These are phyloP conservation scores for Caenorhabditis japonica DNA, from an alignment of 2,888 invertebrate genomes.

Conservation along the genomic window DNA sequence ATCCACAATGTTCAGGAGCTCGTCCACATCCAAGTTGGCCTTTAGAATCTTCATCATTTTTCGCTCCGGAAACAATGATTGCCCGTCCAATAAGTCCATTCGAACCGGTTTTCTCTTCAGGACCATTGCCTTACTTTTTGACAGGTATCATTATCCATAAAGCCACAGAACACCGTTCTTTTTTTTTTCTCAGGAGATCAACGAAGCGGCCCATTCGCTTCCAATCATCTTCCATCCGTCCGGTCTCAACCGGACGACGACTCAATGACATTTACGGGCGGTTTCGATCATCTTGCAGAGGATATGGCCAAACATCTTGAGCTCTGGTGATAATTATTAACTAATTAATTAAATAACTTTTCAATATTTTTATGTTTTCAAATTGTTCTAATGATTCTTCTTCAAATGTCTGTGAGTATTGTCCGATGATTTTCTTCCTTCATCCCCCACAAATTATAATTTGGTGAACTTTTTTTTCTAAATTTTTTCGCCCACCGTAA, in stretches of 20 bases:
- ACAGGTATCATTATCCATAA: slow-evolving; percentile 4
- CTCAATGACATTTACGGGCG: slow-evolving; percentile 32
- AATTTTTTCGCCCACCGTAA: too few species aligned
- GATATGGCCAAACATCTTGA: slow-evolving; percentile 66
- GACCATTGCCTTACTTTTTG: slow-evolving; percentile 25
- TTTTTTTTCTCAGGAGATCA: background rate
- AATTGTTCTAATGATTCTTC: background rate
- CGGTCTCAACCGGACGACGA: slow-evolving; percentile 42
- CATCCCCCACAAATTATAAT: slow-evolving; percentile 8
- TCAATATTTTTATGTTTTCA: background rate
- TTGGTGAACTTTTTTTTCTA: too few species aligned
- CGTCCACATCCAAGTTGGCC: slow-evolving; percentile 68
- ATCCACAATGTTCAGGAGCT: too few species aligned
- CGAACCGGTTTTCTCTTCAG: slow-evolving; percentile 17
- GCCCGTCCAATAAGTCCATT: slow-evolving; percentile 34
- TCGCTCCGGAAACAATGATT: slow-evolving; percentile 22
- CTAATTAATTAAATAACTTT: background rate
- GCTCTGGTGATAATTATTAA: slow-evolving; percentile 47
- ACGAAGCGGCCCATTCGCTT: too few species aligned
- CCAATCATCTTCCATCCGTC: slow-evolving; percentile 1
- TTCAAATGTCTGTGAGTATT: slow-evolving; percentile 35
- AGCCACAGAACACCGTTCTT: background rate
- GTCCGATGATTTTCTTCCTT: slow-evolving; percentile 21
- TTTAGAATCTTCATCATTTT: slow-evolving; percentile 58
- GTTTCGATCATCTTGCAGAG: slow-evolving; percentile 64